Percentiles rank a stretch among this genome's conserved stretches.
These are phyloP conservation scores for Sebastes ruberrimus DNA, from an alignment of 2,797 vertebrate species.

Conservation along the genomic window DNA sequence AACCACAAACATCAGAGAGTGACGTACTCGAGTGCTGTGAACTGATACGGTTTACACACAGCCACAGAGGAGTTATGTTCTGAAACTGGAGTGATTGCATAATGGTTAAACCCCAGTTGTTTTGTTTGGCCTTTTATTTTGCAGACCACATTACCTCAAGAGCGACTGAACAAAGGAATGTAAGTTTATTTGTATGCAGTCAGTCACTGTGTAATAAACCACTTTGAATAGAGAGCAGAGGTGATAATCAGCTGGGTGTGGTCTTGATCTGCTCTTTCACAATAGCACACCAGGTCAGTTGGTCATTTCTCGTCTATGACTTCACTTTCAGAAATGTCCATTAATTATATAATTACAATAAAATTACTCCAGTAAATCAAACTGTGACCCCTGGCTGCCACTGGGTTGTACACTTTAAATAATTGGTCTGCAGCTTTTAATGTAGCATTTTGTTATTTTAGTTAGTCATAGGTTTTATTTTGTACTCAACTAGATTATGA, in stretches of 20 bases:
- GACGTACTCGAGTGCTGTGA: neutral
- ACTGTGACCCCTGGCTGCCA: neutral
- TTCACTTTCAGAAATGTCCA: neutral
- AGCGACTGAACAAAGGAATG: neutral
- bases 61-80: neutral
- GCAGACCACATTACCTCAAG: neutral
- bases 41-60: neutral
- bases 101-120: neutral
- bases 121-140: slow-evolving; percentile 1
- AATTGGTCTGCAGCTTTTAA: neutral
- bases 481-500: neutral
- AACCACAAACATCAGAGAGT: neutral
- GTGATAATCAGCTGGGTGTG: neutral
- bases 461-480: neutral
- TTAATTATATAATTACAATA: neutral
- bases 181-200: neutral
- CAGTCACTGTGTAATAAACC: neutral
- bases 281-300: neutral
- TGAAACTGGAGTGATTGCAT: neutral
- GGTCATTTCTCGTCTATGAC: neutral
- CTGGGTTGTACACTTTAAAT: neutral
- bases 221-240: neutral
- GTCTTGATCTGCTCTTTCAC: neutral
- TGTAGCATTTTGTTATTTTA: neutral
- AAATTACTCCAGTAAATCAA: neutral